Evolutionary conservation across 2,113 vertebrate species (phyloP).

Genomic region (Triplophysa rosa): DNA sequence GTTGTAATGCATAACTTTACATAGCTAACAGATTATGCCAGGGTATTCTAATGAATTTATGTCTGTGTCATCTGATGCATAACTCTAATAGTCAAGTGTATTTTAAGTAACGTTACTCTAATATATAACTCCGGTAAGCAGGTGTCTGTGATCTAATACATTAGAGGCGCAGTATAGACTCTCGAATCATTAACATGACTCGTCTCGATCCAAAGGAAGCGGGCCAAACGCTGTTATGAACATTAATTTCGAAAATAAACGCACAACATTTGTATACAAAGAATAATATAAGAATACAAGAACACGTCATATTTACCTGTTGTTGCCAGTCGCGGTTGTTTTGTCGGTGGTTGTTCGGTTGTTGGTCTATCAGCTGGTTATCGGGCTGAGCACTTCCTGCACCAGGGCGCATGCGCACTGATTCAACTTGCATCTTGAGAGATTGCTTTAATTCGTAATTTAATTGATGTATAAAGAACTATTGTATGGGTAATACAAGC

Average conservation of each 20-base stretch:
- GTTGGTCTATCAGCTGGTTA: slow-evolving; percentile 74
- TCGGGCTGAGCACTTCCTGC: slow-evolving; percentile 69
- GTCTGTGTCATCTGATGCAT: not conserved
- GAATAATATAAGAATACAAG: not conserved
- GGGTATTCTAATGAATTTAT: not conserved
- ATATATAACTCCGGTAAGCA: slow-evolving; percentile 3
- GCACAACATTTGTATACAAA: not conserved
- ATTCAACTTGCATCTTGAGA: not conserved
- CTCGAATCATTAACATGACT: slow-evolving; percentile 27
- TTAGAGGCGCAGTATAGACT: slow-evolving; percentile 24
- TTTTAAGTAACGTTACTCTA: not conserved
- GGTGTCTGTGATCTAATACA: slow-evolving; percentile 5
- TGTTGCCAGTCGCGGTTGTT: not conserved
- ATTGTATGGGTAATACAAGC: not conserved
- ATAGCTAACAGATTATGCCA: not conserved
- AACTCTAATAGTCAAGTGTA: not conserved
- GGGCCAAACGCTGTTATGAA: slow-evolving; percentile 11
- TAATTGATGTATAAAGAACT: not conserved
- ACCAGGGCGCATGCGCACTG: slow-evolving; percentile 64
- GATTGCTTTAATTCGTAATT: not conserved
- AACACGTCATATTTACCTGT: slow-evolving; percentile 59
- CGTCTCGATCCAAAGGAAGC: slow-evolving; percentile 19
- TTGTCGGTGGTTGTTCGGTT: slow-evolving; percentile 49
- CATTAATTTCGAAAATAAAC: not conserved
- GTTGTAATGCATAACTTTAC: not conserved